A percentile compares a stretch with the other conserved stretches of the same genome.
These are phyloP conservation scores for Eulemur rufifrons DNA, from an alignment of 2,113 vertebrate species.

Conservation along the genomic window DNA sequence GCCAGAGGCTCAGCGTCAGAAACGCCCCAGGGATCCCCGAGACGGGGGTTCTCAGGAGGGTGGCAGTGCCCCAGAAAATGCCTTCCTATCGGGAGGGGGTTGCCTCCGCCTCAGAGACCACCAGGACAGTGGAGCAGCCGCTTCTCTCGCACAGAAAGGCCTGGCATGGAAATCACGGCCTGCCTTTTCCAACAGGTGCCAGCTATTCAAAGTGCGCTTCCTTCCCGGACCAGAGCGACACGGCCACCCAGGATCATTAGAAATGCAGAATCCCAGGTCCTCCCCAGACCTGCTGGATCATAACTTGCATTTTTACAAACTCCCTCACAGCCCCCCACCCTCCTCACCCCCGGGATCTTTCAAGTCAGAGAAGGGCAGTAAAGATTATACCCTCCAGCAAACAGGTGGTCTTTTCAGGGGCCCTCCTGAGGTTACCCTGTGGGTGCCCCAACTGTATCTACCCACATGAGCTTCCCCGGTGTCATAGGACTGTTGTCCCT, in stretches of 20 bases:
- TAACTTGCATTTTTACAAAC: too few species aligned
- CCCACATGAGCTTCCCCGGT: neutral
- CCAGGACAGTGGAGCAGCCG: neutral
- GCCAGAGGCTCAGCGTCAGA: neutral
- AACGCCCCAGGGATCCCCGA: neutral
- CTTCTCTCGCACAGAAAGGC: neutral
- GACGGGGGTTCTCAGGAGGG: neutral
- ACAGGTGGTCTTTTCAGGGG: neutral
- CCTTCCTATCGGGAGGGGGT: neutral
- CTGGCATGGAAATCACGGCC: accelerated
- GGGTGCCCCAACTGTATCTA: neutral
- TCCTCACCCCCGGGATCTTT: too few species aligned
- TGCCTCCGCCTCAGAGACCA: neutral
- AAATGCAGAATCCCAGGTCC: neutral
- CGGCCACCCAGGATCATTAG: accelerated
- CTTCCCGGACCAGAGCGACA: neutral
- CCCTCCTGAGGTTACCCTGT: too few species aligned
- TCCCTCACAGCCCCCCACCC: too few species aligned
- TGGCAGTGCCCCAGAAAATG: constrained; percentile 43
- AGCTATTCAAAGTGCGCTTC: neutral
- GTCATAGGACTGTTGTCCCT: neutral
- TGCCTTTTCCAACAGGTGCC: neutral
- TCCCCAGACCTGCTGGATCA: neutral
- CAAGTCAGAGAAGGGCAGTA: neutral
- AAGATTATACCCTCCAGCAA: neutral